These are phyloP conservation scores for Auanema freiburgensis DNA, from an alignment of 2,888 invertebrate species.

Conservation along the genomic window DNA sequence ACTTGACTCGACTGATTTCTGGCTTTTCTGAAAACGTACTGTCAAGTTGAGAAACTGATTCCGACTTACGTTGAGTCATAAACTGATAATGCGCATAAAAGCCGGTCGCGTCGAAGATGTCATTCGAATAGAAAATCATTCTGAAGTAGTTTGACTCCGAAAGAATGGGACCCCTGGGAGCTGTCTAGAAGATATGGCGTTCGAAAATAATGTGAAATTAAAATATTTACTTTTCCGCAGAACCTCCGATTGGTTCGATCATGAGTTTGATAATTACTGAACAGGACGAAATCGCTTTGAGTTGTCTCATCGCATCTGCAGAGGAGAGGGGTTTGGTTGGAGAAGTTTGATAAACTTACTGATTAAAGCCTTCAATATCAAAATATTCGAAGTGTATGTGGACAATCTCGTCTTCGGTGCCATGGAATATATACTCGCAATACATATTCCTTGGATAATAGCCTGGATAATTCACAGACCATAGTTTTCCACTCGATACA, in stretches of 20 bases:
- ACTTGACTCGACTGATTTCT: conserved; percentile 47
- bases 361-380: conserved; percentile 81
- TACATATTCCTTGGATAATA: conserved; percentile 84
- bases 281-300: conserved; percentile 92
- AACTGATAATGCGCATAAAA: conserved; percentile 91
- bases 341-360: conserved; percentile 10
- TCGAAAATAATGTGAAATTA: not conserved
- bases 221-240: conserved; percentile 74
- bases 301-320: conserved; percentile 84
- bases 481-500: conserved; percentile 79
- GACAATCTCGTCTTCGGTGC: conserved; percentile 65
- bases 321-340: not conserved
- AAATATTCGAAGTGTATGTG: conserved; percentile 85
- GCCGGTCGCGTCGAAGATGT: conserved; percentile 87
- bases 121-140: conserved; percentile 90
- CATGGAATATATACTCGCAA: conserved; percentile 88
- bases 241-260: conserved; percentile 86
- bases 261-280: conserved; percentile 87
- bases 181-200: conserved; percentile 12
- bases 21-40: conserved; percentile 32
- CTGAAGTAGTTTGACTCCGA: conserved; percentile 76
- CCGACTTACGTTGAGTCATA: conserved; percentile 34
- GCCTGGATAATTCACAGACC: conserved; percentile 77
- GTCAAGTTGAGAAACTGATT: not conserved
- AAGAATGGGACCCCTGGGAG: conserved; percentile 40